Evolutionary conservation across 2,797 vertebrate genomes (phyloP).

Genomic region (Furcifer pardalis): DNA sequence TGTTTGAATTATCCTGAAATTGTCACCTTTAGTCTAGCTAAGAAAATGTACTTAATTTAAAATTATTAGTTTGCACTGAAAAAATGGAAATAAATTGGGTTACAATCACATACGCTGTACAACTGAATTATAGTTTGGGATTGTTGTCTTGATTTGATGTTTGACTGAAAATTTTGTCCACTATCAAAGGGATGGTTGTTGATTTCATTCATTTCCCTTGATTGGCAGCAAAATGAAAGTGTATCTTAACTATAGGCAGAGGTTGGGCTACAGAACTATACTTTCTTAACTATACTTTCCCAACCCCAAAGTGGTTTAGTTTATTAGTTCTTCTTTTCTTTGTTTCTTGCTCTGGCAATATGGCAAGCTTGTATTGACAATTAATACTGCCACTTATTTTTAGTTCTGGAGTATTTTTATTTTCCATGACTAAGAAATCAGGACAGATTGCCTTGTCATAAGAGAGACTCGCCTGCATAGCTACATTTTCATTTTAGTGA

Average conservation of each 20-base stretch:
- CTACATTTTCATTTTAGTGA: neutral
- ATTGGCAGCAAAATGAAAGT: neutral
- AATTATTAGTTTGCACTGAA: neutral
- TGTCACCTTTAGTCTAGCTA: neutral
- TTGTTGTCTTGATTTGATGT: neutral
- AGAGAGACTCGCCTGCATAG: neutral
- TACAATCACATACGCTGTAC: neutral
- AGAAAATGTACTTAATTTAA: neutral
- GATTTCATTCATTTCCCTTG: neutral
- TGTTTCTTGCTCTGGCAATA: neutral
- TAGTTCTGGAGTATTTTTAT: too few relatives aligned
- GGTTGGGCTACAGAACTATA: too few relatives aligned
- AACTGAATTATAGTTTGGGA: neutral
- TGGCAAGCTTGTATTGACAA: neutral
- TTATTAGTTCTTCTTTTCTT: too few relatives aligned
- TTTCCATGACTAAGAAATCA: neutral
- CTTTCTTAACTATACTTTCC: neutral
- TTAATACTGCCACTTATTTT: neutral
- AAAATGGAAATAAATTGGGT: neutral
- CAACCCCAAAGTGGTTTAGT: too few relatives aligned
- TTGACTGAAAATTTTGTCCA: neutral
- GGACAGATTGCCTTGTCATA: neutral
- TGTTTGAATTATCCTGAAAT: slow-evolving; percentile 2
- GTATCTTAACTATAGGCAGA: too few relatives aligned
- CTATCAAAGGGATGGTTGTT: neutral